phyloP scores from a whole-genome alignment of 2,113 vertebrate species.

The Pluvialis apricaria region DNA sequence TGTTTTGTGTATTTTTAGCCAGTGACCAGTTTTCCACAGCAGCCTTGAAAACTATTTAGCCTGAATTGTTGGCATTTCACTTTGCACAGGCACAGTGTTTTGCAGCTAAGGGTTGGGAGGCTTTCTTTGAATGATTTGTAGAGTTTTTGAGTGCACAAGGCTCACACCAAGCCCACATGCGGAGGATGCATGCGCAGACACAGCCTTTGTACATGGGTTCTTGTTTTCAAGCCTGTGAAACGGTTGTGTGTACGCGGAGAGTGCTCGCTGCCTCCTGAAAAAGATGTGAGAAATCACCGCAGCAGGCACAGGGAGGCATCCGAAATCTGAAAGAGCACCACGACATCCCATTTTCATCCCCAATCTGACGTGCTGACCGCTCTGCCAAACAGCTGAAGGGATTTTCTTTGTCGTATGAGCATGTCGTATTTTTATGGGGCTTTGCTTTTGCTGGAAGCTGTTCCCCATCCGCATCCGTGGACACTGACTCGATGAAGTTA shows the following conservation, averaged over 20 bases:
- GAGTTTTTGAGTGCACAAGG: not conserved
- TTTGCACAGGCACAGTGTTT: not conserved
- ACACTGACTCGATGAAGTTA: not conserved
- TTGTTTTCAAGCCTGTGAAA: not conserved
- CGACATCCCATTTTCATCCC: not conserved
- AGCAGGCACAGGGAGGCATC: not conserved
- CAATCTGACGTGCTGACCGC: rapidly evolving
- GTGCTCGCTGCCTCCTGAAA: not conserved
- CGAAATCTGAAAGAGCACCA: not conserved
- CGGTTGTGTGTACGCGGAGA: not conserved
- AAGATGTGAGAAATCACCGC: not conserved
- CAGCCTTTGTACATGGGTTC: not conserved
- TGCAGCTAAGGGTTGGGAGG: not conserved
- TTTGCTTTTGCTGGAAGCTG: not conserved
- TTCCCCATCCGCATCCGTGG: not conserved
- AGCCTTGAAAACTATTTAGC: slow-evolving; percentile 49
- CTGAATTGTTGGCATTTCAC: not conserved
- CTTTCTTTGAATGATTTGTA: not conserved
- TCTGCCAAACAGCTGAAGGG: not conserved
- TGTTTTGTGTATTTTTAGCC: slow-evolving; percentile 52
- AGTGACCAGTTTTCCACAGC: not conserved
- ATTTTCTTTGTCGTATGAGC: not conserved
- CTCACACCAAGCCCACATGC: not conserved
- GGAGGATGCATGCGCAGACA: not conserved
- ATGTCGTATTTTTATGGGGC: not conserved